Conservation (phyloP, 2,797 vertebrate genomes). For the Numenius phaeopus region DNA sequence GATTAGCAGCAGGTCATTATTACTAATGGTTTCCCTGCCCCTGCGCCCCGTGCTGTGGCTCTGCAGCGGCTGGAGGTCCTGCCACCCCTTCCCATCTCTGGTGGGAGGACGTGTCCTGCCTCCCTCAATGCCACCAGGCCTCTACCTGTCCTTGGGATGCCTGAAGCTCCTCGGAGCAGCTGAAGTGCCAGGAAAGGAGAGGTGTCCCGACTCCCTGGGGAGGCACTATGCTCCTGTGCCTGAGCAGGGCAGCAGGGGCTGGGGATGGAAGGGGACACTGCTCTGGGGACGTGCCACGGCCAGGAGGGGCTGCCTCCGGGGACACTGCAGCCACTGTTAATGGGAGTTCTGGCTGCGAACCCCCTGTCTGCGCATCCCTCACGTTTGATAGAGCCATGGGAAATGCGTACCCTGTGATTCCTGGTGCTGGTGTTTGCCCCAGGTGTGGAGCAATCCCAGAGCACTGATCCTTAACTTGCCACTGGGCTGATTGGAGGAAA, state of each 20-base stretch:
- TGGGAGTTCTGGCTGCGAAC: rapidly evolving
- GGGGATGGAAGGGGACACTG: not conserved
- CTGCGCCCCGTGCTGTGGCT: rapidly evolving
- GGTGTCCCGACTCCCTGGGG: rapidly evolving
- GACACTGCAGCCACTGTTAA: not conserved
- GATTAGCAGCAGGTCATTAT: not conserved
- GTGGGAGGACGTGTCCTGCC: rapidly evolving
- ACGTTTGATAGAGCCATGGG: rapidly evolving
- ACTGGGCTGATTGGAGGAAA: not conserved
- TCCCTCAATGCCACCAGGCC: rapidly evolving
- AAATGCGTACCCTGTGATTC: too few species aligned
- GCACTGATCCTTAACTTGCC: rapidly evolving
- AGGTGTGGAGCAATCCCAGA: not conserved
- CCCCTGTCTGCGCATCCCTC: rapidly evolving
- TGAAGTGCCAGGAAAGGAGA: not conserved
- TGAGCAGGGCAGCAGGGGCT: not conserved
- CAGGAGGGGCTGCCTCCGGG: not conserved
- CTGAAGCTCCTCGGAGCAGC: not conserved
- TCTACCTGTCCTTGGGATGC: not conserved
- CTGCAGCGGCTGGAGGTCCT: not conserved
- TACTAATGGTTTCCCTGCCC: not conserved
- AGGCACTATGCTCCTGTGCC: not conserved
- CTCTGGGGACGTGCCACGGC: not conserved
- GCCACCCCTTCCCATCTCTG: not conserved
- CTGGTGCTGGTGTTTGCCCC: not conserved